Base-by-base conservation (phyloP, 2,113 vertebrate genomes). In the Platichthys flesus region DNA sequence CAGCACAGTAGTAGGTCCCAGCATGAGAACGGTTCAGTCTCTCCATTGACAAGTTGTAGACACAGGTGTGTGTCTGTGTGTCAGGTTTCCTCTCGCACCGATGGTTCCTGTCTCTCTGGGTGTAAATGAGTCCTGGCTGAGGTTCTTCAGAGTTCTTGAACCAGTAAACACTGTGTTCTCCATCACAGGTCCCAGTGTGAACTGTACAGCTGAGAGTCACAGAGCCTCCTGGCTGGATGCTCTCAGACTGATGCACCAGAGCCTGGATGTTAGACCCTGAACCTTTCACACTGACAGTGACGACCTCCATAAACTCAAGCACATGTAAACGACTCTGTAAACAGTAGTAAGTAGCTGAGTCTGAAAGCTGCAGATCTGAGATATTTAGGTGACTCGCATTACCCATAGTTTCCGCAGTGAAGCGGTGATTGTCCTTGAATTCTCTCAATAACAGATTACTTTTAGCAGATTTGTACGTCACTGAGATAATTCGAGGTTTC, bases 161-260 rank as follows among this genome's bases (percentile, higher is more conserved):
- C 91, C 91, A 92, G 82, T 92, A 91, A 71, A 93, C 81, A n/a
- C 68, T 79, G 51, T 60, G 77, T 73, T 62, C 64, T 83, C 23
- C 87, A 20, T 71, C 74, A 86, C 89, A 88, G 60, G 7, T 84
- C 63, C 79, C 57, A 66, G 67, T 78, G 4, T 76, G 56, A 4
- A 92, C 79, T 15, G 77, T 86, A 63, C 92, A 93, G 28, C 71
- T 74, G 24, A 91, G 74, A 78, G 61, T 83, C 52, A 72, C 78
- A 23, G 84, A 79, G 21, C 47, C 79, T 88, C 79, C 87, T 45
- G 61, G 70, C 45, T 85, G 68, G 65, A 80, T 21, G 52, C 61
- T 83, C 62, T 80, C 92, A 90, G 75, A 70, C 59, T 83, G 71
- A 54, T 49, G 16, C 7, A 16, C 83, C 82, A 31, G 0, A 31